Evolutionary conservation across 1,140 invertebrate genomes (phyloP).

Genomic region (Carposina sasakii): DNA sequence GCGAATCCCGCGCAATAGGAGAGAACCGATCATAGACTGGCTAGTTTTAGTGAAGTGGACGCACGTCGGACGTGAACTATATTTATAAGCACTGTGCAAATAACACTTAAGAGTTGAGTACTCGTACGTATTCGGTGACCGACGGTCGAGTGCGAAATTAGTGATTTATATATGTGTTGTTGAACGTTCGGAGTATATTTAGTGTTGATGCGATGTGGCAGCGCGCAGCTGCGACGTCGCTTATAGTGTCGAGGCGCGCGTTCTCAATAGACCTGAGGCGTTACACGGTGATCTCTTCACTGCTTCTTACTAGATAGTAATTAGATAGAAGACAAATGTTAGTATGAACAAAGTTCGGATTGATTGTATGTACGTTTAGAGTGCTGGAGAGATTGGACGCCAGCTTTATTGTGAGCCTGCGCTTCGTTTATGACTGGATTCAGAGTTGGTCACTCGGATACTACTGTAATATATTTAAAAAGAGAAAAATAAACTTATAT

Average conservation of each 20-base stretch:
- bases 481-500: slow-evolving; percentile 43
- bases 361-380: no score
- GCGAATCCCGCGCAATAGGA: slow-evolving; percentile 37
- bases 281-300: no score
- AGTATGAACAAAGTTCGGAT: no score
- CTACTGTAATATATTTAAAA: slow-evolving; percentile 51
- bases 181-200: slow-evolving; percentile 68
- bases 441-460: slow-evolving; percentile 61
- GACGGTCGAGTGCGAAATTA: slow-evolving; percentile 57
- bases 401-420: slow-evolving; percentile 23
- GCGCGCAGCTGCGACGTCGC: slow-evolving; percentile 28
- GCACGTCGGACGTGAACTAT: slow-evolving; percentile 47
- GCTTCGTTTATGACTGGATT: slow-evolving; percentile 54
- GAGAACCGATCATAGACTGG: slow-evolving; percentile 67
- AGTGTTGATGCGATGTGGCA: slow-evolving; percentile 59
- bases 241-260: no score
- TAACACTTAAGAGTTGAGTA: slow-evolving; percentile 21
- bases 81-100: slow-evolving; percentile 48
- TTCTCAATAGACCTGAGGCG: no score
- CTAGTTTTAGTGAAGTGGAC: slow-evolving; percentile 69
- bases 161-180: slow-evolving; percentile 72
- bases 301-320: no score
- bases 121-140: slow-evolving; percentile 55
- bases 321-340: no score
- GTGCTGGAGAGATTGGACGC: no score